Conservation (phyloP, 2,113 vertebrate genomes). For the Anarrhichthys ocellatus region DNA sequence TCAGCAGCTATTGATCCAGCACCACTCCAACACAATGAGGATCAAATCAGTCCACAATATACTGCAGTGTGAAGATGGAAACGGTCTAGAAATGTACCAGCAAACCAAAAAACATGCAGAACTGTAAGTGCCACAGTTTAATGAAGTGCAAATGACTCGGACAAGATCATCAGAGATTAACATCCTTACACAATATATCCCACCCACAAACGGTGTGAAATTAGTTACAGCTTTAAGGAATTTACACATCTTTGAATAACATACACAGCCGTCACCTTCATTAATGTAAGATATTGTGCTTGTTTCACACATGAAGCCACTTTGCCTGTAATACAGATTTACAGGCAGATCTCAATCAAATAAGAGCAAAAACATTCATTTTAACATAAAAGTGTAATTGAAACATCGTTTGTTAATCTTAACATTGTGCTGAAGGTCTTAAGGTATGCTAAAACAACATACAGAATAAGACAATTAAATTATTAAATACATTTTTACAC, state of each 20-base stretch:
- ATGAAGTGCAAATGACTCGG: conserved; percentile 45
- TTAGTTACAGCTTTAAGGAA: neutral
- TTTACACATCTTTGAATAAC: neutral
- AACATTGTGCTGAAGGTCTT: conserved; percentile 33
- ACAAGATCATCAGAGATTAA: conserved; percentile 1
- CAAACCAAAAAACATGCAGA: neutral
- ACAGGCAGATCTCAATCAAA: neutral
- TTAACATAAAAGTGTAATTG: neutral
- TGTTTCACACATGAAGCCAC: neutral
- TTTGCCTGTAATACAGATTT: neutral
- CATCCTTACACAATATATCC: neutral
- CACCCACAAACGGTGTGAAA: neutral
- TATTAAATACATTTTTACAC: neutral
- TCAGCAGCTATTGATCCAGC: neutral
- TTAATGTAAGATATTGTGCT: neutral
- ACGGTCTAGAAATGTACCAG: neutral
- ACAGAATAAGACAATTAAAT: conserved; percentile 2
- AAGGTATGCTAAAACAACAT: conserved; percentile 29
- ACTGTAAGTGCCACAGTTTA: conserved; percentile 32
- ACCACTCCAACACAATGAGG: neutral
- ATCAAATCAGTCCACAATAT: neutral
- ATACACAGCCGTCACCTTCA: neutral
- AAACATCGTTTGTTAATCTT: neutral
- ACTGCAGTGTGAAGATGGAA: neutral
- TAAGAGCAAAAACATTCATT: neutral